Evolutionary conservation across 2,888 invertebrate genomes (phyloP).

Genomic region (Iphiclides podalirius): DNA sequence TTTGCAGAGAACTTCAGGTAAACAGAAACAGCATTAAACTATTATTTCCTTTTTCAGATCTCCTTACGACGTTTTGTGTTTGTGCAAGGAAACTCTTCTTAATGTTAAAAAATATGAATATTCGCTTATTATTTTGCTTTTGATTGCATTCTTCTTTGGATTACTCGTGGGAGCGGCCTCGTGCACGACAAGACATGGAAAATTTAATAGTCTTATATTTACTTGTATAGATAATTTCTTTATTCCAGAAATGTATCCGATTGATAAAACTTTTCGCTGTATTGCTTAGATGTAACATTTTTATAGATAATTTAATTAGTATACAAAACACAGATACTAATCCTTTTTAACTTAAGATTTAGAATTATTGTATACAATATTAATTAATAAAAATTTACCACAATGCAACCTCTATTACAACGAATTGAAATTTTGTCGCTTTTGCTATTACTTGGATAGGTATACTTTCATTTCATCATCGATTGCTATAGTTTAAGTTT

Average conservation of each 20-base stretch:
- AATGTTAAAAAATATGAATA: slow-evolving; percentile 48
- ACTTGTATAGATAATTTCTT: slow-evolving; percentile 62
- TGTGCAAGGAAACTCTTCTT: slow-evolving; percentile 49
- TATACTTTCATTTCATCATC: no score
- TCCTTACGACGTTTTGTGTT: slow-evolving; percentile 49
- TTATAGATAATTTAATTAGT: neutral
- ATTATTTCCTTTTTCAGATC: slow-evolving; percentile 50
- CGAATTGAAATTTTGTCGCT: no score
- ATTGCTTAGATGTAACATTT: neutral
- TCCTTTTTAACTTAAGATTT: neutral
- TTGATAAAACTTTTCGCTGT: slow-evolving; percentile 48
- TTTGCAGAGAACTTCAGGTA: no score
- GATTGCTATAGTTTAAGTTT: no score
- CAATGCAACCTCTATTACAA: no score
- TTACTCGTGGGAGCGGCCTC: slow-evolving; percentile 60
- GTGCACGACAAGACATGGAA: slow-evolving; percentile 55
- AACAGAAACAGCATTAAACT: no score
- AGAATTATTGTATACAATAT: neutral
- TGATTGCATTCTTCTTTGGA: slow-evolving; percentile 47
- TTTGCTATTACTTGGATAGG: no score
- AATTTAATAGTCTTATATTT: slow-evolving; percentile 62
- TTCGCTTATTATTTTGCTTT: slow-evolving; percentile 37
- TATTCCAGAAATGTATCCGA: slow-evolving; percentile 41
- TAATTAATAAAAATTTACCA: neutral
- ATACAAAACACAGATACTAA: neutral